Base-by-base conservation (phyloP, 1,140 invertebrate genomes). In the Heliconius hewitsoni region DNA sequence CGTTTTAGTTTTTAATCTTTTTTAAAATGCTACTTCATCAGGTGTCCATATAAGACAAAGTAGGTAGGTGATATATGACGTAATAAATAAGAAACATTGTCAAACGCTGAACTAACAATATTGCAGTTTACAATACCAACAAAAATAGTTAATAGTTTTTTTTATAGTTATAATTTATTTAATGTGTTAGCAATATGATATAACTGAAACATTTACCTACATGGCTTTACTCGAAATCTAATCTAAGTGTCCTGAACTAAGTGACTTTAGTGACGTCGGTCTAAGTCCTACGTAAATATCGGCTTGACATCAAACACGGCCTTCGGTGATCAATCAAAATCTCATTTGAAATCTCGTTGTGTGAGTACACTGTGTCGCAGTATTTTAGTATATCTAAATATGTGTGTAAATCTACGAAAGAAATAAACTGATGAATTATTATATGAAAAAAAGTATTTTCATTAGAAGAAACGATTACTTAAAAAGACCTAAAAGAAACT, bases 291-390 rank as follows among this genome's bases (percentile, higher is more conserved):
- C 77, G 77, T 55, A 78, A 74, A 78, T 78, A 78, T 78, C 55
- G 57, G 72, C 19, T 13, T 55, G 55, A 66, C 72, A 78, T 78
- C 55, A 78, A 50, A 74, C 72, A 73, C 66, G 71, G 30, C 60
- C 76, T 23, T 76, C 34, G 84, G 89, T 87, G 81, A 90, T 90
- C 86, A 89, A 90, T 90, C 89, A 90, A 89, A 90, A 85, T 84
- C 86, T 89, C 86, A 85, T 90, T 84, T 83, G 55, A 83, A 83
- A 84, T 82, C 84, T 88, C 85, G 82, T 79, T 75, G 80, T 66
- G 74, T 66, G 50, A 37, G 77, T 19, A 78, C 52, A 57, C 27
- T 13, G 27, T 42, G 37, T 72, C 18, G 9, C 16, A 39, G 60
- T 66, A 66, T 30, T 30, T 66, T 66, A 66, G 27, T 66, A 66